These are phyloP conservation scores for Onychomys torridus DNA, from an alignment of 2,797 vertebrate genomes.

Conservation along the genomic window DNA sequence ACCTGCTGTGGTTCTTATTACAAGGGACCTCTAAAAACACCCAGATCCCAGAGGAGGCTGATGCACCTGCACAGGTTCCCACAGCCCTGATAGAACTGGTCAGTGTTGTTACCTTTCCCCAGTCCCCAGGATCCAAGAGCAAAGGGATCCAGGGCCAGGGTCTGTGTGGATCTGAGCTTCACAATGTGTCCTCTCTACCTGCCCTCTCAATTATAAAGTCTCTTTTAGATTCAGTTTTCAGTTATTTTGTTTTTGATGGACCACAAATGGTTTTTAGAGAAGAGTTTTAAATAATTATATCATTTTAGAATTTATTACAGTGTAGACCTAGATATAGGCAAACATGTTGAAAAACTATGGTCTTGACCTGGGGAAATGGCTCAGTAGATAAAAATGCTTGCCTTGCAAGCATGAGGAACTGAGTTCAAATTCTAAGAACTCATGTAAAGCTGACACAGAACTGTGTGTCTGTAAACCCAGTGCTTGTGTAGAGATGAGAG, in stretches of 20 bases:
- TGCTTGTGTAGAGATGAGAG: neutral
- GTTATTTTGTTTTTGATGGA: neutral
- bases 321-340: too few species aligned
- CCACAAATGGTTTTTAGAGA: neutral
- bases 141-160: neutral
- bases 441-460: neutral
- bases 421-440: neutral
- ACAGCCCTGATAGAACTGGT: neutral
- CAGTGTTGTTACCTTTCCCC: neutral
- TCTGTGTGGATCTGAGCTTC: too few species aligned
- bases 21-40: neutral
- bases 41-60: neutral
- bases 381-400: neutral
- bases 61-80: accelerated
- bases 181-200: too few species aligned
- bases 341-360: neutral
- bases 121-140: neutral
- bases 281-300: neutral
- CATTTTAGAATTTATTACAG: neutral
- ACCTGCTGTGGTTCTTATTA: neutral
- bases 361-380: neutral
- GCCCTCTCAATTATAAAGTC: neutral
- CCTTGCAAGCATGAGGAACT: neutral
- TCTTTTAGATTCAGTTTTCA: neutral
- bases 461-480: neutral